These are phyloP conservation scores for Acinonyx jubatus DNA, from an alignment of 2,113 vertebrate species.

Conservation along the genomic window DNA sequence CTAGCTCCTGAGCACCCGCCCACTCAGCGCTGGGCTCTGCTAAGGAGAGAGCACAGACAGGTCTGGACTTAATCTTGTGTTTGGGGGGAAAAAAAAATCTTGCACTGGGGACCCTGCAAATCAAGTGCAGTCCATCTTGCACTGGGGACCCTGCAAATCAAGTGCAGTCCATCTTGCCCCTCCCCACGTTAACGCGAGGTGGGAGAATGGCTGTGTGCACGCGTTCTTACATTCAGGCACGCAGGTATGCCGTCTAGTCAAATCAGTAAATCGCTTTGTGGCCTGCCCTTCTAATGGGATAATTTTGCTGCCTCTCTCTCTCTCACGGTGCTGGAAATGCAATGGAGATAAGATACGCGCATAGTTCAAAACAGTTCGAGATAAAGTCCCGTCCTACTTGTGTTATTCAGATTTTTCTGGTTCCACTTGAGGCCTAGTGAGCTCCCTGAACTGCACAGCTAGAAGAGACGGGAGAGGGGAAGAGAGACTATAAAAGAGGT, in stretches of 20 bases:
- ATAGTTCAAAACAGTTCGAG: conserved; percentile 6
- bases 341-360: background rate
- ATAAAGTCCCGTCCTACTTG: background rate
- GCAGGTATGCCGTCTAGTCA: background rate
- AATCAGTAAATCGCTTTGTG: background rate
- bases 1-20: background rate
- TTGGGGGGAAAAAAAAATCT: background rate
- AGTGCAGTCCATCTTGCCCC: background rate
- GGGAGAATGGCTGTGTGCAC: background rate
- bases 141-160: background rate
- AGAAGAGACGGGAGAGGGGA: background rate
- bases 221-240: background rate
- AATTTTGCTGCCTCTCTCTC: background rate
- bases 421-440: background rate
- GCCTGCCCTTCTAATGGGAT: background rate
- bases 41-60: background rate
- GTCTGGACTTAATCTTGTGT: background rate
- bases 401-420: background rate
- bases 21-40: background rate
- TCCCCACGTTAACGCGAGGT: background rate
- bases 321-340: background rate
- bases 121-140: background rate
- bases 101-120: background rate
- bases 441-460: background rate
- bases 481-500: background rate